Conservation (phyloP, 2,113 vertebrate genomes). For the Mugil cephalus region DNA sequence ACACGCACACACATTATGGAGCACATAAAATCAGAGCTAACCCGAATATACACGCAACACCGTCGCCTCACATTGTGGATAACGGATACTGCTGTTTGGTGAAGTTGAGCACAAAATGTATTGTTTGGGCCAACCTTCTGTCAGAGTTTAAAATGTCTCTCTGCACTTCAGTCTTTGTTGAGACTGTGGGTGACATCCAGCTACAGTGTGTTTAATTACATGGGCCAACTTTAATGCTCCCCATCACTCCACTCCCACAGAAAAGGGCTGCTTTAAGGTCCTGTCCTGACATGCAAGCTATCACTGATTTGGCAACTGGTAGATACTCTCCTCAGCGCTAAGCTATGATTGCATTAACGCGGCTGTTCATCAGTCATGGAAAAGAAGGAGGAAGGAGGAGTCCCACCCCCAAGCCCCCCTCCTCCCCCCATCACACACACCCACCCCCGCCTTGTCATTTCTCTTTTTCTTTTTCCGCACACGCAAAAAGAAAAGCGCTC, state of each 20-base stretch:
- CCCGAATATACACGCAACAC: conserved; percentile 34
- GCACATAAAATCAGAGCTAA: conserved; percentile 45
- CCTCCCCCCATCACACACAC: not conserved
- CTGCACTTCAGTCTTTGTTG: conserved; percentile 31
- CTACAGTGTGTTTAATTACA: conserved; percentile 43
- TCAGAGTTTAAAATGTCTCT: not conserved
- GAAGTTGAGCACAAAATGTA: not conserved
- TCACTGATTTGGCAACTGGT: conserved; percentile 45
- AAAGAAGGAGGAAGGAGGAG: too few relatives aligned
- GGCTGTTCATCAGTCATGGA: conserved; percentile 27
- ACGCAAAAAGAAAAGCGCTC: not conserved
- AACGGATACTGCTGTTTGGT: conserved; percentile 19
- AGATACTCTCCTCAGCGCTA: conserved; percentile 5
- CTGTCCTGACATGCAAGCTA: conserved; percentile 60
- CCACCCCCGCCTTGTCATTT: not conserved
- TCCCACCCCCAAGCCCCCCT: not conserved
- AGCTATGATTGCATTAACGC: conserved; percentile 24
- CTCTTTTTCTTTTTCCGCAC: not conserved
- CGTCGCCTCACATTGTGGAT: conserved; percentile 2
- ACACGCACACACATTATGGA: conserved; percentile 4
- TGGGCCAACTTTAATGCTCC: conserved; percentile 34
- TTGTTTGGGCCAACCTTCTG: conserved; percentile 11
- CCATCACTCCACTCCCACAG: conserved; percentile 53
- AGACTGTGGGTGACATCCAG: conserved; percentile 44
- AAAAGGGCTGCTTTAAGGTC: conserved; percentile 24